Evolutionary conservation across 2,797 vertebrate genomes (phyloP), one percentile per base, ranked within the genome.

Genomic region (Artibeus jamaicensis): DNA sequence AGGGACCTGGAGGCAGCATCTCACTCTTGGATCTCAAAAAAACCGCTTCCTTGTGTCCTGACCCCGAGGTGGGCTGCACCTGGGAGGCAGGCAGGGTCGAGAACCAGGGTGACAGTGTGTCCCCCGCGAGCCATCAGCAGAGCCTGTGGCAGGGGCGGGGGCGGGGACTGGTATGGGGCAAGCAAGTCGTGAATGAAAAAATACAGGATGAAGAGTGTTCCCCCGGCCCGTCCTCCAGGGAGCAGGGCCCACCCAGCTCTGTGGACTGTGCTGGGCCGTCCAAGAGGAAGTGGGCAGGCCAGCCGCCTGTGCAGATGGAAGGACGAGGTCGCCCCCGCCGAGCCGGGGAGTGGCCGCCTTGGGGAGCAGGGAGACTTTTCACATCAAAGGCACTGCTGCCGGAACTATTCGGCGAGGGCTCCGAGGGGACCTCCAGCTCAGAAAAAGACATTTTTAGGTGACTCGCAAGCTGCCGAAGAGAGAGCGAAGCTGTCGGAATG

Each of bases 241-340:
- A 83, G 87, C 96, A 39, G n/a, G 34, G 98, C 98, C 97, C 86
- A 24, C 37, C 37, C 97, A 98, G 97, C 85, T 37, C 94, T 86
- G n/a, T 96, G 93, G 97, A 95, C 97, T 97, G 92, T 93, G 55
- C 74, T 21, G 77, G 12, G 0, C 26, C 95, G 94, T 96, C 94
- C 96, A 97, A 71, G 93, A 95, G 95, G 87, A 95, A 89, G 70
- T 93, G 85, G 97, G 94, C 96, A 59, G 96, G 96, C 97, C 98
- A 97, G 98, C 98, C 93, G 89, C 91, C 96, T 6, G 59, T 44
- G 50, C 87, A n/a, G n/a, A 18, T 9, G 59, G 98, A 93, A 96
- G 96, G 97, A 98, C 84, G 93, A 32, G 1, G 96, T 29, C 21
- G 44, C 32, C 24, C 16, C 91, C 91, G 16, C 50, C 5, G 6